Base-by-base conservation (phyloP, 2,797 vertebrate genomes). In the Chromis chromis region DNA sequence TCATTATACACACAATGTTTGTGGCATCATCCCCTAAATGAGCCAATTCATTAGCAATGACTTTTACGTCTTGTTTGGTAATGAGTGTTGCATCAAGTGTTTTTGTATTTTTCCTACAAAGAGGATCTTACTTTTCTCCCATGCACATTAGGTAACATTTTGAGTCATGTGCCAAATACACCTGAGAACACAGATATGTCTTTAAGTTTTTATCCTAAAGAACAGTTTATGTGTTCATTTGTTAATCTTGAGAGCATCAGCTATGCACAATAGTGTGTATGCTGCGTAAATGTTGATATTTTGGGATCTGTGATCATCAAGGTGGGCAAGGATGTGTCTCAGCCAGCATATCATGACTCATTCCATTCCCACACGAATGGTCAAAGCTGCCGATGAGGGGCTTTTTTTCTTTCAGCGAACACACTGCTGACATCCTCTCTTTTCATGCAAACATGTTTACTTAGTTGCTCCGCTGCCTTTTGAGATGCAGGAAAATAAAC, bases 261-360 rank as follows among this genome's bases (percentile, higher is more conserved):
- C 28, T 31, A 31, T 31, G 28, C 28, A 31, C 28, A 14, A 13
- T 44, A n/a, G 40, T 36, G 14, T 4, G 21, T 55, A 5, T 50
- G 0, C 54, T 42, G 49, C 4, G 19, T 42, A 55, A 57, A 36
- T 85, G 74, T 21, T 82, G 63, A 65, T 76, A 71, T 87, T 84
- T 71, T 72, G 21, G 54, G 65, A 57, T 59, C 28, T 52, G 42
- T 53, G 24, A 25, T 25, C 59, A 66, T 84, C 50, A 75, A 65
- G 36, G 27, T 77, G 70, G 75, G 44, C 6, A 54, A 36, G 65
- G 63, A 76, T 84, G 39, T 81, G 59, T 80, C 53, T 83, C 55
- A 70, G 59, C 73, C 53, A 69, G 66, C 44, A 55, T 49, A 27
- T 65, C 63, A 61, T 84, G 76, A 91, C 46, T 91, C 81, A 88